Percentiles rank a stretch among this genome's conserved stretches.
Evolutionary conservation across 1,140 invertebrate genomes (phyloP).

Genomic region (Lucilia cuprina): DNA sequence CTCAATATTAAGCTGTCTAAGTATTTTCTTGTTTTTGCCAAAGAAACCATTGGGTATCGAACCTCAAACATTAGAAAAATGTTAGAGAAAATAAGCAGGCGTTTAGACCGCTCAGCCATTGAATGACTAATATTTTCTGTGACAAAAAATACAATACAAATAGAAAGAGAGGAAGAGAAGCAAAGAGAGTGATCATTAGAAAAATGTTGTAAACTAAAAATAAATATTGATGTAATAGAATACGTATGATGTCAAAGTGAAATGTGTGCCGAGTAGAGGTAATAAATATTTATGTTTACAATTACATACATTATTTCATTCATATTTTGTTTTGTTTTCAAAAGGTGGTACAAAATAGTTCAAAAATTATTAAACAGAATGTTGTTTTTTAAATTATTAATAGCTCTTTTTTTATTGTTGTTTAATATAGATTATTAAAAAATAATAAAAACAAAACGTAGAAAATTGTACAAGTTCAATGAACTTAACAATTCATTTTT

Average conservation of each 20-base stretch:
- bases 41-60: not conserved
- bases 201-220: not conserved
- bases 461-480: not conserved
- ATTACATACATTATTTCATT: not conserved
- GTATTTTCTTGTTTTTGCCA: not conserved
- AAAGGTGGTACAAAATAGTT: too few relatives aligned
- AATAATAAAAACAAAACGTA: not conserved
- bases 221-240: not conserved
- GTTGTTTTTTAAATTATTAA: too few relatives aligned
- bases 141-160: not conserved
- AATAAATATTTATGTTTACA: not conserved
- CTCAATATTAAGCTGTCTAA: constrained; percentile 24
- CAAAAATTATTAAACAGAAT: too few relatives aligned
- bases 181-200: not conserved
- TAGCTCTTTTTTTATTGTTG: not conserved
- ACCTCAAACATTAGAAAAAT: constrained; percentile 1
- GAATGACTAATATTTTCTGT: not conserved
- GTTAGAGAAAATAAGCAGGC: not conserved
- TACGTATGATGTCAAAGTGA: too few relatives aligned
- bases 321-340: too few relatives aligned
- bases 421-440: not conserved
- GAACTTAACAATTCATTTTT: not conserved
- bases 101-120: not conserved
- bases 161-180: not conserved
- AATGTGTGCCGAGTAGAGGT: not conserved